A percentile compares a stretch with the other conserved stretches of the same genome.
Conservation (phyloP, 2,113 vertebrate species). For the Ctenomys sociabilis region DNA sequence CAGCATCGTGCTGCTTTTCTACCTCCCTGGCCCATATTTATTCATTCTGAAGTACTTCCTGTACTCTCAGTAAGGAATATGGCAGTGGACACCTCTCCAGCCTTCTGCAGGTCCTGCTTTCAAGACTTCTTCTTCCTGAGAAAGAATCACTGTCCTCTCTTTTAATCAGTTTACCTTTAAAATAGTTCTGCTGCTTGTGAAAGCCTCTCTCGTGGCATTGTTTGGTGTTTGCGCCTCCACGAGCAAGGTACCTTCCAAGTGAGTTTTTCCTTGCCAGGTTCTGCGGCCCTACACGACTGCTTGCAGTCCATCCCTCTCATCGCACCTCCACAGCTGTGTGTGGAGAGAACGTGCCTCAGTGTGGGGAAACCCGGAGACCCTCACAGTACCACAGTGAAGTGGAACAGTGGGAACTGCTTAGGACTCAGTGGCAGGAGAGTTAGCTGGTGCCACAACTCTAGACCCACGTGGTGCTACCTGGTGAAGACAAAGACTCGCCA, state of each 20-base stretch:
- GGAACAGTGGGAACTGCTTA: not conserved
- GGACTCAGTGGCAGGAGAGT: not conserved
- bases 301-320: not conserved
- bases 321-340: not conserved
- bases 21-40: not conserved
- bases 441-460: not conserved
- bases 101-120: not conserved
- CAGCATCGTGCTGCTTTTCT: no score
- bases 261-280: not conserved
- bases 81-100: not conserved
- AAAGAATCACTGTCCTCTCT: not conserved
- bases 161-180: not conserved
- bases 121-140: not conserved
- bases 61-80: not conserved
- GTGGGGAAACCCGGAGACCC: no score
- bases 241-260: not conserved
- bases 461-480: not conserved
- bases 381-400: rapidly evolving
- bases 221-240: not conserved
- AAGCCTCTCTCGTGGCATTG: not conserved
- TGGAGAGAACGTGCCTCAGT: not conserved
- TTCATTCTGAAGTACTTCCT: not conserved
- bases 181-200: not conserved
- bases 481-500: not conserved
- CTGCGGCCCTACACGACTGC: not conserved